phyloP scores from a whole-genome alignment of 2,888 invertebrate species.

The Venusia cambrica region DNA sequence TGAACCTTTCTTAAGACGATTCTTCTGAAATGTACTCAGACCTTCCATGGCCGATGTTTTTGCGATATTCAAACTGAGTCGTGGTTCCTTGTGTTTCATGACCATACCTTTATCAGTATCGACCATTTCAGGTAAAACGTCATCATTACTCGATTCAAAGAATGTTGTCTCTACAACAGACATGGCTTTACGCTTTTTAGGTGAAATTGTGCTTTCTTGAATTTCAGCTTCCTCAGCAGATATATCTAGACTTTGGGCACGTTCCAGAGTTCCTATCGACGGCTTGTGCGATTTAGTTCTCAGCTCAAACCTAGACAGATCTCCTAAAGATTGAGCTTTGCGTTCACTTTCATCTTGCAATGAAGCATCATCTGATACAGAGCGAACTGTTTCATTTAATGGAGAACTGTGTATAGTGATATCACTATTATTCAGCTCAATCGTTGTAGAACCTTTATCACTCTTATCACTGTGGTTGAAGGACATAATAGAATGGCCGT shows the following conservation, averaged over 20 bases:
- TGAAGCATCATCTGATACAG: conserved; percentile 70
- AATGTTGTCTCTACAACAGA: conserved; percentile 73
- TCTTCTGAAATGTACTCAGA: conserved; percentile 84
- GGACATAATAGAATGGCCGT: conserved; percentile 65
- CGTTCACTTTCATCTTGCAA: conserved; percentile 82
- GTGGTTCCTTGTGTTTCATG: conserved; percentile 79
- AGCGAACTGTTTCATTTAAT: conserved; percentile 68
- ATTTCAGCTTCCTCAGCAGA: conserved; percentile 78
- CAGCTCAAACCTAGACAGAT: conserved; percentile 85
- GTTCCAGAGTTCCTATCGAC: conserved; percentile 83
- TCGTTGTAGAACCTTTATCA: conserved; percentile 82
- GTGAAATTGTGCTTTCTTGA: conserved; percentile 64
- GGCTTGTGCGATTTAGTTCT: conserved; percentile 67
- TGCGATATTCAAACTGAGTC: conserved; percentile 75
- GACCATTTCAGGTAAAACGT: conserved; percentile 67
- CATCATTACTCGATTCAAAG: conserved; percentile 65
- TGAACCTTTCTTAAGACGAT: conserved; percentile 86
- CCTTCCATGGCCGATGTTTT: conserved; percentile 82
- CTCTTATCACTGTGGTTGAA: conserved; percentile 73
- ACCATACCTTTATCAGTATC: conserved; percentile 58
- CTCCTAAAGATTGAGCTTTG: conserved; percentile 90
- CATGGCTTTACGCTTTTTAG: conserved; percentile 85
- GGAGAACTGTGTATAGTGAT: conserved; percentile 88
- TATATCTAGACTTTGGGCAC: conserved; percentile 90
- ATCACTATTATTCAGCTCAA: conserved; percentile 87